These are phyloP conservation scores for Tragelaphus imberbis DNA, from an alignment of 2,113 vertebrate genomes.

Conservation along the genomic window DNA sequence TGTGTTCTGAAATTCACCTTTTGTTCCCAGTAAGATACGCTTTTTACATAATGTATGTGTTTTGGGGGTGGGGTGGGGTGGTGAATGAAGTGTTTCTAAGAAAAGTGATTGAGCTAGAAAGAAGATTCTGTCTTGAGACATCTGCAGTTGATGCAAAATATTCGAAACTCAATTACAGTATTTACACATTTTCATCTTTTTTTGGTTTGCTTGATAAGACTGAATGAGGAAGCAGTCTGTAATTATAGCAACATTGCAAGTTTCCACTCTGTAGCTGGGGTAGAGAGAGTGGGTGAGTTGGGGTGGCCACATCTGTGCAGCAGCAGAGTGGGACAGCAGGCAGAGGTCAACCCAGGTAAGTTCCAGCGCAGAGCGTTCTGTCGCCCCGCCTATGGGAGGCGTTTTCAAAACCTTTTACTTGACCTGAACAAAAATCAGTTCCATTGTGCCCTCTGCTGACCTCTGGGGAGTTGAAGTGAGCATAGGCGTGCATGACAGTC, in stretches of 20 bases:
- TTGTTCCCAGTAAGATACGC: not conserved
- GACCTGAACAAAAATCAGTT: not conserved
- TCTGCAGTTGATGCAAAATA: conserved; percentile 8
- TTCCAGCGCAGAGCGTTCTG: not conserved
- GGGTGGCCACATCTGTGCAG: not conserved
- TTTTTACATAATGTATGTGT: not conserved
- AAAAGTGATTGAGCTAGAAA: not conserved
- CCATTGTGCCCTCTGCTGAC: not conserved
- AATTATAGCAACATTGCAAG: not conserved
- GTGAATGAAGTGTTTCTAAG: not conserved
- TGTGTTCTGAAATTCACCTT: not conserved
- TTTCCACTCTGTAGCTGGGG: not conserved
- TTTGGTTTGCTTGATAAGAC: not conserved
- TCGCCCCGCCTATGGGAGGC: not conserved
- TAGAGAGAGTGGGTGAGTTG: not conserved
- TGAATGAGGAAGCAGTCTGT: not conserved
- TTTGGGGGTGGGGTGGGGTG: not conserved
- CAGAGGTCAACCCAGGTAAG: too few species aligned
- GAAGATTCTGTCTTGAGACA: not conserved
- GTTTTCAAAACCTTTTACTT: not conserved
- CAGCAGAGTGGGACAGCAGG: not conserved
- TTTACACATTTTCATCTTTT: not conserved
- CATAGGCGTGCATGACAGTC: not conserved
- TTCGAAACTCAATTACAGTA: not conserved
- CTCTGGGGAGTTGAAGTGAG: too few species aligned